Conservation (phyloP, 2,113 vertebrate genomes). For the Lipophrys pholis region DNA sequence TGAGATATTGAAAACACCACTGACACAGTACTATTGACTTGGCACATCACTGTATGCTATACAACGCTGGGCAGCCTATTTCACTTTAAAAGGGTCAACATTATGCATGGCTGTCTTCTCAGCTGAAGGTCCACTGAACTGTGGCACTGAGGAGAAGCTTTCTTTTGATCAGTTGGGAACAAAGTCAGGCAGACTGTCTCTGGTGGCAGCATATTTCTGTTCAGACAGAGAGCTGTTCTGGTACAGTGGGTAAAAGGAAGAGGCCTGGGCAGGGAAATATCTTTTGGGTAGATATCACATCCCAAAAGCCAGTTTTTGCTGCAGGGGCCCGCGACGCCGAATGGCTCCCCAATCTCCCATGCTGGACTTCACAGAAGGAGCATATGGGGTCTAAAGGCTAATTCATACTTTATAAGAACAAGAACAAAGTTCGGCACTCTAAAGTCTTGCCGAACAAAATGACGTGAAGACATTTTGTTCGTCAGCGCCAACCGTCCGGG, state of each 20-base stretch:
- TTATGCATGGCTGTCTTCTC: not conserved
- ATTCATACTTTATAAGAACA: too few species aligned
- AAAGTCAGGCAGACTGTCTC: not conserved
- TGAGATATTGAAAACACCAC: not conserved
- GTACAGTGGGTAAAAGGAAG: not conserved
- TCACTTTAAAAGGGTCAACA: conserved; percentile 4
- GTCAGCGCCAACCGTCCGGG: too few species aligned
- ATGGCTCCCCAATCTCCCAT: too few species aligned
- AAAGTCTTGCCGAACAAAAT: too few species aligned
- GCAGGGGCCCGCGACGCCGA: too few species aligned
- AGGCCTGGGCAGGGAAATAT: not conserved
- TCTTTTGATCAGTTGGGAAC: conserved; percentile 18
- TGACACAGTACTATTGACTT: not conserved
- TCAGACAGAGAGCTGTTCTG: not conserved
- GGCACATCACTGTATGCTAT: not conserved
- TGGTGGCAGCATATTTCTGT: not conserved
- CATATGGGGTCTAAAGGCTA: too few species aligned
- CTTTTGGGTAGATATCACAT: not conserved
- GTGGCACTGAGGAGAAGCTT: not conserved
- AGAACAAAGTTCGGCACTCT: too few species aligned
- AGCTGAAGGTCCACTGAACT: not conserved
- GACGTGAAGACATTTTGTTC: too few species aligned
- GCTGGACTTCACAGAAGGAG: too few species aligned
- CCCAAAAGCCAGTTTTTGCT: too few species aligned
- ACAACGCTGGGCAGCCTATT: not conserved